Conservation (phyloP, 2,888 invertebrate species). For the Perithous albicinctus region DNA sequence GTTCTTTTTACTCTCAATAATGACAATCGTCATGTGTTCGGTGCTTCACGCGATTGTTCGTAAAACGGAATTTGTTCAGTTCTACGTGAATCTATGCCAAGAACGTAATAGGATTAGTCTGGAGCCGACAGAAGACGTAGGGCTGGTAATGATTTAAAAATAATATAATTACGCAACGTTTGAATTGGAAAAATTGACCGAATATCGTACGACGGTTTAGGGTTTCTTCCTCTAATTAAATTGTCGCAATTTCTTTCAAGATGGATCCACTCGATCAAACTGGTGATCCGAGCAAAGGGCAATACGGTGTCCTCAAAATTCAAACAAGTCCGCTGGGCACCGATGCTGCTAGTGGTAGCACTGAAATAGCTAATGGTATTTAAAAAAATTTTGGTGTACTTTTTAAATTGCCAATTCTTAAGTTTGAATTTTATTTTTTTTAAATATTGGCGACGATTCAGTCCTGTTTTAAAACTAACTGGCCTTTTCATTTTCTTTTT, state of each 20-base stretch:
- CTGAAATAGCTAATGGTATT: conserved; percentile 77
- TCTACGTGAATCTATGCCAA: conserved; percentile 91
- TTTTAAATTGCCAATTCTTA: no score
- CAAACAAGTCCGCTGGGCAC: conserved; percentile 88
- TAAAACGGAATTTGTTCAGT: conserved; percentile 92
- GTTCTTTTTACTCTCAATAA: conserved; percentile 93
- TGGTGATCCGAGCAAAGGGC: conserved; percentile 85
- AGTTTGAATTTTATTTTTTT: no score
- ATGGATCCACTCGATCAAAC: conserved; percentile 88
- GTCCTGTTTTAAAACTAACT: no score
- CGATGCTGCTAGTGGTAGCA: conserved; percentile 76
- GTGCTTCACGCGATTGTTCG: conserved; percentile 91
- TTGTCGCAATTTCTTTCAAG: conserved; percentile 79
- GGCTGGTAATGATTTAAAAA: conserved; percentile 90
- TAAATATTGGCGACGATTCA: no score
- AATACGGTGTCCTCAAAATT: conserved; percentile 91
- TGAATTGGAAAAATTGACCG: neutral
- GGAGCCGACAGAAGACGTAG: conserved; percentile 94
- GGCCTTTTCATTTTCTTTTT: no score
- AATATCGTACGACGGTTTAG: neutral
- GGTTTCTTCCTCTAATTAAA: no score
- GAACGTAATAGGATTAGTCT: conserved; percentile 92
- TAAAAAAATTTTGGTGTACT: neutral
- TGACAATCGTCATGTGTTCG: conserved; percentile 91
- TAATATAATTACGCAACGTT: no score